These are phyloP conservation scores for Paralichthys olivaceus DNA, from an alignment of 2,113 vertebrate genomes.

Conservation along the genomic window DNA sequence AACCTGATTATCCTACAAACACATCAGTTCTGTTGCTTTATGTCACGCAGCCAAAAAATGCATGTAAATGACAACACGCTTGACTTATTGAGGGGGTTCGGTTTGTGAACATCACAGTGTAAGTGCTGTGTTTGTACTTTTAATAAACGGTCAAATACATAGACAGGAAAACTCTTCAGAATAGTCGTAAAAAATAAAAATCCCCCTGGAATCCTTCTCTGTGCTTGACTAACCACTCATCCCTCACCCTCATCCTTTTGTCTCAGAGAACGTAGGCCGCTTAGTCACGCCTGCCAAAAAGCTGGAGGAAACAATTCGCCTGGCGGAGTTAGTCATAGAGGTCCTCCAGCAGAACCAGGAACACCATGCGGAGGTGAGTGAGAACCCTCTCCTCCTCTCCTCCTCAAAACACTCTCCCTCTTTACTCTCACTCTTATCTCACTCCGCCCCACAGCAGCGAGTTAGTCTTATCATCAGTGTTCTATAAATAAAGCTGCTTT, in stretches of 20 bases:
- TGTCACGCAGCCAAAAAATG: conserved; percentile 64
- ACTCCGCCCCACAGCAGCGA: conserved; percentile 62
- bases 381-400: conserved; percentile 68
- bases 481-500: conserved; percentile 75
- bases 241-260: conserved; percentile 91
- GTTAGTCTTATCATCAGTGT: conserved; percentile 58
- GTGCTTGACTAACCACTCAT: conserved; percentile 78
- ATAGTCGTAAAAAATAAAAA: conserved; percentile 52
- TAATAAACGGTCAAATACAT: conserved; percentile 50
- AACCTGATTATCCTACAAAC: conserved; percentile 26
- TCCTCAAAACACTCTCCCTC: conserved; percentile 50
- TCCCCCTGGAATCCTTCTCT: conserved; percentile 67
- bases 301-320: conserved; percentile 98
- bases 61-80: conserved; percentile 37
- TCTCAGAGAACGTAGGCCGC: conserved; percentile 99
- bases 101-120: conserved; percentile 61
- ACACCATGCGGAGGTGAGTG: conserved; percentile 98
- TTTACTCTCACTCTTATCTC: conserved; percentile 72
- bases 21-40: conserved; percentile 61
- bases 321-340: conserved; percentile 99
- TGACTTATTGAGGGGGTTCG: conserved; percentile 44
- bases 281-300: conserved; percentile 99
- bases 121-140: conserved; percentile 63
- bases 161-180: conserved; percentile 44
- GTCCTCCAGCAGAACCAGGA: conserved; percentile 99